Evolutionary conservation across 1,140 invertebrate genomes (phyloP), one percentile per base, ranked within the genome.

Genomic region (Hycleus cichorii): DNA sequence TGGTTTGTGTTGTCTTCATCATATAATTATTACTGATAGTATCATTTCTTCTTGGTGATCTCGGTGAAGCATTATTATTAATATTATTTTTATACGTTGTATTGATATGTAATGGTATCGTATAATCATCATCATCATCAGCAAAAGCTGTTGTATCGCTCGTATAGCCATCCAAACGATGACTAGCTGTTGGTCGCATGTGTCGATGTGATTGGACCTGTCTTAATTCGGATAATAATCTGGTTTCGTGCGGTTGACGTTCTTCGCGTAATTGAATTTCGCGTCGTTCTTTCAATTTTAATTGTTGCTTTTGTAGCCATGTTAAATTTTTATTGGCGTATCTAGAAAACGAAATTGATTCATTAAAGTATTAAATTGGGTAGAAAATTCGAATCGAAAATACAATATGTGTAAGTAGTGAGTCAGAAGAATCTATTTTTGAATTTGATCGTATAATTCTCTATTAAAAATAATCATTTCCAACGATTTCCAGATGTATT

Each of bases 221-320:
- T 12, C 80, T 75, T 11, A 86, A 73, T 66, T 86, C 83, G 0
- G 77, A 78, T 55, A 85, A 74, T 50, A 86, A 75, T 12, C 80
- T 75, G 47, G 79, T 79, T 72, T 89, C 87, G 60, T 83, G 81
- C 61, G 86, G 85, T 59, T 85, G 80, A 62, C 87, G 77, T 74
- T 87, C 86, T 45, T 83, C 80, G 61, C 83, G 78, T 52, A 83
- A 76, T 57, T 84, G 81, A 39, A 82, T 73, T 72, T 87, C 81
- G 75, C 82, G 75, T 71, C 84, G 74, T 72, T 86, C 81, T 67
- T 83, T 78, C 2, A 91, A 76, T 67, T 89, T 89, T 67, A 87
- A 79, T 68, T 91, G 88, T 67, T 91, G 88, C 59, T 85, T 79
- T 69, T 88, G 86, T 50, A 90, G 74, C 87, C 87, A 90, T 12